Percentiles rank a stretch among this genome's conserved stretches.
Evolutionary conservation across 2,888 invertebrate species (phyloP).

Genomic region (Pantelozetes paolii): DNA sequence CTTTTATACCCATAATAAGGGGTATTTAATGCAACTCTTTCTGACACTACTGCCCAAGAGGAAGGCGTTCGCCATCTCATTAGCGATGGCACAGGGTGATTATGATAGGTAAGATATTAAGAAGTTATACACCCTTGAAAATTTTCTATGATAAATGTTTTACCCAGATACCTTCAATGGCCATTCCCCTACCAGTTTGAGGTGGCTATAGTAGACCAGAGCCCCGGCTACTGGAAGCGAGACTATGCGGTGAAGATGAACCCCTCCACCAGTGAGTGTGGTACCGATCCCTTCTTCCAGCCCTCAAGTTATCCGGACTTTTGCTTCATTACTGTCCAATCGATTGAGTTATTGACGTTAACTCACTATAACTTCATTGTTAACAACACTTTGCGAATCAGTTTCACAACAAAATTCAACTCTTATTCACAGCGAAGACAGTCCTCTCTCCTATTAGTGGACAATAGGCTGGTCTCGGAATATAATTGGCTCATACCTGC

Average conservation of each 20-base stretch:
- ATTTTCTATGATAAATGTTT: no score
- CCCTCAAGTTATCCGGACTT: constrained; percentile 40
- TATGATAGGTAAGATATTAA: constrained; percentile 37
- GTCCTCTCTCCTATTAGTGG: constrained; percentile 44
- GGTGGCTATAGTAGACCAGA: constrained; percentile 45
- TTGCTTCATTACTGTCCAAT: constrained; percentile 42
- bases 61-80: constrained; percentile 41
- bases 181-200: constrained; percentile 47
- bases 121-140: no score
- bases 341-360: constrained; percentile 39
- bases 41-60: constrained; percentile 40
- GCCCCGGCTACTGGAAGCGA: constrained; percentile 42
- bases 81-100: constrained; percentile 42
- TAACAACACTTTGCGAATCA: constrained; percentile 38
- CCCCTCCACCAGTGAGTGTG: constrained; percentile 42
- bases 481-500: constrained; percentile 48
- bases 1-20: constrained; percentile 48
- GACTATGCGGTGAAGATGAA: constrained; percentile 36
- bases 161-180: constrained; percentile 45
- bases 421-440: constrained; percentile 25
- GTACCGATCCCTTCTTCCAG: constrained; percentile 39
- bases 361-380: constrained; percentile 42
- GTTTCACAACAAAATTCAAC: constrained; percentile 39
- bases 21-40: constrained; percentile 47
- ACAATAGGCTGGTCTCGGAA: constrained; percentile 47